Evolutionary conservation across 2,888 invertebrate species (phyloP).

Genomic region (Noctua janthe): DNA sequence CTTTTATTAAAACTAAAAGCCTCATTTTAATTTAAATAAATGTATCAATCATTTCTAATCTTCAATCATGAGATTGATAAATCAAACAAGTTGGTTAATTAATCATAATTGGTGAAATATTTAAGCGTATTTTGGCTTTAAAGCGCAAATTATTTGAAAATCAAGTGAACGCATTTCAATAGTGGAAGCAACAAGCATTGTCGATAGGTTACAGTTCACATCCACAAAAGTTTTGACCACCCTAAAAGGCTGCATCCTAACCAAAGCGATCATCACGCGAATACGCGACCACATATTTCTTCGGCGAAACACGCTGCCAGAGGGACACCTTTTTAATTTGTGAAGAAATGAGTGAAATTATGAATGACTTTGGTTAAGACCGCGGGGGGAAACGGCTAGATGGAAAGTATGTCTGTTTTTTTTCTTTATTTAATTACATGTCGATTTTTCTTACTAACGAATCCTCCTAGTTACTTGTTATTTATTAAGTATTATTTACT

Average conservation of each 20-base stretch:
- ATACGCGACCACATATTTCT: background rate
- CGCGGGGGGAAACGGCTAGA: background rate
- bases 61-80: constrained; percentile 10
- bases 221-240: background rate
- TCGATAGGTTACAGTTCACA: background rate
- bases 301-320: background rate
- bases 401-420: background rate
- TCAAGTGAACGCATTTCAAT: background rate
- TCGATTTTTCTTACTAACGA: constrained; percentile 18
- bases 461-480: constrained; percentile 9
- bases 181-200: background rate
- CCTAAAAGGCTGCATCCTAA: background rate
- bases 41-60: constrained; percentile 11
- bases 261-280: background rate
- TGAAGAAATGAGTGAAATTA: background rate
- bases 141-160: constrained; percentile 24
- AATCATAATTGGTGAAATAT: background rate
- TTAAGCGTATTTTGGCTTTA: constrained; percentile 41
- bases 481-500: constrained; percentile 50
- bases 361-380: background rate
- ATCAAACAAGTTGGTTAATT: constrained; percentile 19
- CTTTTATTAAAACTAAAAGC: constrained; percentile 43
- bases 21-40: constrained; percentile 35
- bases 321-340: background rate
- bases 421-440: background rate